Base-by-base conservation (phyloP, 2,888 invertebrate species). In the Ormyrus nitidulus region DNA sequence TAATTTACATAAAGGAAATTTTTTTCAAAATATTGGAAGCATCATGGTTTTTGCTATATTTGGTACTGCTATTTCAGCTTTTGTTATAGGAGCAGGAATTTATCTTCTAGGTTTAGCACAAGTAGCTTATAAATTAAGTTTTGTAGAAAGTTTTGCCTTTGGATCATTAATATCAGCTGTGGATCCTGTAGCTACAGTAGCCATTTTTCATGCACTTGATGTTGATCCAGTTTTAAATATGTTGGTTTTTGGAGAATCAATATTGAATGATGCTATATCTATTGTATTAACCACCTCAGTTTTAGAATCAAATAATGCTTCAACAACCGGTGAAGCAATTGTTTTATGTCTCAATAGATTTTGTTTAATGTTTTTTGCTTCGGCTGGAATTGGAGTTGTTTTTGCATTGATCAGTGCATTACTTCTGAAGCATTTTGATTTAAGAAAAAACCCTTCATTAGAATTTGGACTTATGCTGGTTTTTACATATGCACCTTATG, bases 401-500 rank as follows among this genome's bases (percentile, higher is more conserved):
- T 98, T 98, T 92, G 99, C 99, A 61, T 93, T 99, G 46, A 94
- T 97, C 54, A 98, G 98, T 91, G 98, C 98, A 51, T 91, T 99
- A 72, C 91, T 99, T 61, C 92, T 99, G 66, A 99, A 99, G 91
- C 98, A 99, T 92, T 95, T 99, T 81, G 99, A 99, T 92, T 92
- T 99, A 80, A 93, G 99, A 75, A 98, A 98, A 90, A 98, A 99
- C 92, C 99, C 99, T 0, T 99, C 99, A 6, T 92, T 99, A 80
- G 99, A 99, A 91, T 98, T 99, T 92, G 99, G 98, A 59, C 96
- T 99, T 93, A 98, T 99, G 97, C 91, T 99, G 85, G 98, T 99
- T 62, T 99, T 99, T 89, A 98, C 99, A 2, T 99, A 99, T 91
- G 96, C 98, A 8, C 99, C 99, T 0, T 99, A 99, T 91, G 99